Evolutionary conservation across 1,140 invertebrate genomes (phyloP).

Genomic region (Archivesica marissinica): DNA sequence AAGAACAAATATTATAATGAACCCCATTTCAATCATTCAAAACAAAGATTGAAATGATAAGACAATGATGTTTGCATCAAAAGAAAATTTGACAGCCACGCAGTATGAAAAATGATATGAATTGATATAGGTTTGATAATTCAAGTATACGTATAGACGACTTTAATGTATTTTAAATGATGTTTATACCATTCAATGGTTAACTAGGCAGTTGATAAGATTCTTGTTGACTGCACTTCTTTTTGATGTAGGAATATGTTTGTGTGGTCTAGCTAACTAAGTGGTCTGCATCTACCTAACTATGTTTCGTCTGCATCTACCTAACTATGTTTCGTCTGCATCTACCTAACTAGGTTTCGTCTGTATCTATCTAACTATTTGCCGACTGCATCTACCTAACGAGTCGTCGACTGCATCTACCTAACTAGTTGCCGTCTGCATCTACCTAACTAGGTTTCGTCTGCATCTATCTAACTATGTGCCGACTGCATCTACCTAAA

Average conservation of each 20-base stretch:
- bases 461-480: no score
- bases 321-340: no score
- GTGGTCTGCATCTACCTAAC: no score
- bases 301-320: no score
- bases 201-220: constrained; percentile 35
- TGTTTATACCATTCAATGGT: constrained; percentile 37
- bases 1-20: constrained; percentile 38
- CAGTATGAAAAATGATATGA: constrained; percentile 52
- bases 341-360: no score
- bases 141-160: background rate
- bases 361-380: no score
- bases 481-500: no score
- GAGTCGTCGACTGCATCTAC: no score
- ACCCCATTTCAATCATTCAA: constrained; percentile 31
- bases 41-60: constrained; percentile 47
- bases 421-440: no score
- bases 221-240: constrained; percentile 6
- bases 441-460: no score
- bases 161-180: constrained; percentile 63
- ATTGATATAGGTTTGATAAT: constrained; percentile 37
- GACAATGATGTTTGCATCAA: constrained; percentile 51
- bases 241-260: constrained; percentile 22
- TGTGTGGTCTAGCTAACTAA: constrained; percentile 42
- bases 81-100: constrained; percentile 48
- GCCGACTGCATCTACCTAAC: no score